phyloP scores from a whole-genome alignment of 2,888 invertebrate species.

The Neocrepidodera transversa region DNA sequence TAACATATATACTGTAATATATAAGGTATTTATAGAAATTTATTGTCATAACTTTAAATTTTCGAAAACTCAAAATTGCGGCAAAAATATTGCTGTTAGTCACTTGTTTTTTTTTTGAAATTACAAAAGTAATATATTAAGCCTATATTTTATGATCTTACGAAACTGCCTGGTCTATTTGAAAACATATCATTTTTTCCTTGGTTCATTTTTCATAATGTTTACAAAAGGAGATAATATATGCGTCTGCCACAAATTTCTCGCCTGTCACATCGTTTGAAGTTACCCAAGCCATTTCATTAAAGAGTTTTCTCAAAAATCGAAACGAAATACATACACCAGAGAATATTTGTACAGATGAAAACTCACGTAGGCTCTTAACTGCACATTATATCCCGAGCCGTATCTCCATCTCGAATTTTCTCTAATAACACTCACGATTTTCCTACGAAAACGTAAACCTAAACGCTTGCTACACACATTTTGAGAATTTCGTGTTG shows the following conservation, averaged over 20 bases:
- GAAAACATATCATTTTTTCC: not conserved
- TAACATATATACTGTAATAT: too few relatives aligned
- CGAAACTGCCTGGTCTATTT: not conserved
- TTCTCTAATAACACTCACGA: slow-evolving; percentile 19
- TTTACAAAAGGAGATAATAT: slow-evolving; percentile 7
- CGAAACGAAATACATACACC: slow-evolving; percentile 13
- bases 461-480: not conserved
- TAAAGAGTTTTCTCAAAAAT: slow-evolving; percentile 21
- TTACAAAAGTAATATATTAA: too few relatives aligned
- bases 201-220: slow-evolving; percentile 14
- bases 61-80: too few relatives aligned
- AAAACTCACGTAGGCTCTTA: slow-evolving; percentile 26
- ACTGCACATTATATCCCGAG: slow-evolving; percentile 25
- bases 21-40: too few relatives aligned
- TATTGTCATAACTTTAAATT: too few relatives aligned
- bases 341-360: slow-evolving; percentile 18
- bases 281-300: slow-evolving; percentile 18
- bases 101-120: too few relatives aligned
- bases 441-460: not conserved
- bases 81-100: too few relatives aligned
- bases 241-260: not conserved
- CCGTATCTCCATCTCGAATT: slow-evolving; percentile 11
- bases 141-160: not conserved
- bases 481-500: not conserved
- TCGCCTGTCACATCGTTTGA: not conserved